Evolutionary conservation across 2,113 vertebrate species (phyloP).

Genomic region (Brienomyrus brachyistius): DNA sequence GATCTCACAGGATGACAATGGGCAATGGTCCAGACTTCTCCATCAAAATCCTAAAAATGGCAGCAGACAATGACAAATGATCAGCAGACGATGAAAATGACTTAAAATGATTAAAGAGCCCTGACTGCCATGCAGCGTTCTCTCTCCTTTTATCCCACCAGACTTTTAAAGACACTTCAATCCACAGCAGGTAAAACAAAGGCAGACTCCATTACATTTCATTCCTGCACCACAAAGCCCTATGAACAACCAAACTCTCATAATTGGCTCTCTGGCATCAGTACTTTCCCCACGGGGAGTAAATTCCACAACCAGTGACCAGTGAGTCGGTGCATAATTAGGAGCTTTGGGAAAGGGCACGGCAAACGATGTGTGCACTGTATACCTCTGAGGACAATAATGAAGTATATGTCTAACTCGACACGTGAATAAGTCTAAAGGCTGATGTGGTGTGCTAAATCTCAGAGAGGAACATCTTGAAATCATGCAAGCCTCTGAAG

Average conservation of each 20-base stretch:
- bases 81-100: neutral
- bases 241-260: neutral
- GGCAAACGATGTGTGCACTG: neutral
- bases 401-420: neutral
- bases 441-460: neutral
- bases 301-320: neutral
- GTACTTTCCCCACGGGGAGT: neutral
- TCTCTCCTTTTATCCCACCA: neutral
- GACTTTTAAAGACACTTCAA: neutral
- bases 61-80: neutral
- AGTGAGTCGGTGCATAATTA: neutral
- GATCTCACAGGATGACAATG: neutral
- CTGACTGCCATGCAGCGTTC: neutral
- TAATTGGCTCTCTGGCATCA: neutral
- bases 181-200: neutral
- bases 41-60: neutral
- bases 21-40: neutral
- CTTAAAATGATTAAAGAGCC: neutral
- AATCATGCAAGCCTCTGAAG: neutral
- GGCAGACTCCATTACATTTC: neutral
- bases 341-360: neutral
- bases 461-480: neutral
- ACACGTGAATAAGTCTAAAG: neutral
- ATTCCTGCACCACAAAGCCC: neutral
- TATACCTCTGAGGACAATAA: neutral